Base-by-base conservation (phyloP, 2,888 invertebrate genomes). In the Cordylochernes scorpioides region DNA sequence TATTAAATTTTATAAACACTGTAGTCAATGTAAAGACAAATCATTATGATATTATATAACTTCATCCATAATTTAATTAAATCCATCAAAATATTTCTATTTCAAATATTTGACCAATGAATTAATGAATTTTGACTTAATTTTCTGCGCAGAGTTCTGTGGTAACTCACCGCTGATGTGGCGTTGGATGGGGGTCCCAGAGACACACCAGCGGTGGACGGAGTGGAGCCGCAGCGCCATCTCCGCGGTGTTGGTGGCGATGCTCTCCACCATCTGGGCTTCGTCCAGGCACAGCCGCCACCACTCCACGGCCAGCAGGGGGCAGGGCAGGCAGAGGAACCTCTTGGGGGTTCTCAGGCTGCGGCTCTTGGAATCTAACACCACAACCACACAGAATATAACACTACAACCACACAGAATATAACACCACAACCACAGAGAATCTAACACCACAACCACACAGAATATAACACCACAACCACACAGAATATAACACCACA, bases 281-380 rank as follows among this genome's bases (percentile, higher is more conserved):
- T 75, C 75, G 51, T 75, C 75, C 15, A 73, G 52, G 45, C 69
- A 64, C 29, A 73, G 59, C 31, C 74, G 57, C 72, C 72, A 73
- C 70, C 71, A 75, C 27, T 64, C 54, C 2, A 74, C 57, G 45
- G 63, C 60, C 1, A 62, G 51, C n/a, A 75, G 49, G 0, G 74
- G 71, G 25, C 68, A 64, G 1, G 64, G 64, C 2, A 63, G 59
- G 1, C 63, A 56, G 49, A 66, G 51, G 56, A 65, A 71, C 17
- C 63, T 57, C 36, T 66, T 64, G n/a, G 62, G 58, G 35, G 60
- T 53, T 1, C 71, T n/a, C n/a, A n/a, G n/a, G n/a, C n/a, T n/a
- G n/a, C n/a, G n/a, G n/a, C n/a, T n/a, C n/a, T n/a, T n/a, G n/a
- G n/a, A n/a, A n/a, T n/a, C n/a, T n/a, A n/a, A n/a, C n/a, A n/a